Evolutionary conservation across 2,113 vertebrate species (phyloP).

Genomic region (Misgurnus anguillicaudatus): DNA sequence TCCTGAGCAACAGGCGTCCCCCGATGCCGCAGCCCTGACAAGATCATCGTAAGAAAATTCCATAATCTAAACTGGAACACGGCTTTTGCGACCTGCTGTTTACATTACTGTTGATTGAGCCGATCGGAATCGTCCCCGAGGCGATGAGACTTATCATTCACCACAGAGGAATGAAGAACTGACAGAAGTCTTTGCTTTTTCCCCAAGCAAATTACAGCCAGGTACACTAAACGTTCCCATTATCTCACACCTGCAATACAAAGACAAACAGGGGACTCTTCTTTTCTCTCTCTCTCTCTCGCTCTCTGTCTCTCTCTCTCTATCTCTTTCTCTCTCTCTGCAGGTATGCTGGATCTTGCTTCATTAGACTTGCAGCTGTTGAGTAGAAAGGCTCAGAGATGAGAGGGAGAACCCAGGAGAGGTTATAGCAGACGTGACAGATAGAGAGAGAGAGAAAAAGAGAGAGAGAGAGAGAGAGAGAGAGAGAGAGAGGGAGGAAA

Average conservation of each 20-base stretch:
- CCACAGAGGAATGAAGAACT: not conserved
- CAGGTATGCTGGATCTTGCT: conserved; percentile 38
- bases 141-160: conserved; percentile 24
- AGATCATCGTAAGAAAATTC: conserved; percentile 20
- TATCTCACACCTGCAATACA: conserved; percentile 20
- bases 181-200: conserved; percentile 12
- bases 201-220: conserved; percentile 26
- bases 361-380: conserved; percentile 58
- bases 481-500: conserved; percentile 18
- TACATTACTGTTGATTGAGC: conserved; percentile 24
- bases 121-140: conserved; percentile 3
- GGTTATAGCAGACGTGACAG: conserved; percentile 52
- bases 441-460: conserved; percentile 30
- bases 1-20: conserved; percentile 1
- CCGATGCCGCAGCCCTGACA: conserved; percentile 22
- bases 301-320: not conserved
- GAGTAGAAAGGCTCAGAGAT: conserved; percentile 28
- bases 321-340: conserved; percentile 1
- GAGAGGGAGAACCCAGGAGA: conserved; percentile 34
- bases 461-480: conserved; percentile 22
- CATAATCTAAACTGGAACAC: conserved; percentile 15
- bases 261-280: conserved; percentile 25
- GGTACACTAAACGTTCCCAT: conserved; percentile 38
- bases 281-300: conserved; percentile 23
- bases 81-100: conserved; percentile 30